A percentile compares a stretch with the other conserved stretches of the same genome.
phyloP scores from a whole-genome alignment of 2,888 invertebrate species.

The Aleiodes testaceus region DNA sequence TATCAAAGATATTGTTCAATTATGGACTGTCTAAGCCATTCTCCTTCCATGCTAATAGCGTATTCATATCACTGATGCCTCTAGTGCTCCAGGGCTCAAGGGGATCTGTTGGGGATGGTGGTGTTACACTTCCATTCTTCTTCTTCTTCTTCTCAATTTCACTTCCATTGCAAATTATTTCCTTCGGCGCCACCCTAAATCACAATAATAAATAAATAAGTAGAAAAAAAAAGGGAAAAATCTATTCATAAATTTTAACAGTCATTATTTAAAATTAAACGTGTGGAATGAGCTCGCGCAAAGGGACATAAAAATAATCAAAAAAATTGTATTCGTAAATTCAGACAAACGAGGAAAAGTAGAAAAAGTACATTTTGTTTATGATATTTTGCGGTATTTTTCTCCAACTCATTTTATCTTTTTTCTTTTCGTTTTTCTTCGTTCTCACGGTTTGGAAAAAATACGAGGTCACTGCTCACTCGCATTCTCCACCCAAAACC shows the following conservation, averaged over 20 bases:
- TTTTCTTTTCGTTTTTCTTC: constrained; percentile 60
- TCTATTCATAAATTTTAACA: too few relatives aligned
- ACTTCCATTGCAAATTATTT: constrained; percentile 41
- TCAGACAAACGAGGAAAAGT: constrained; percentile 40
- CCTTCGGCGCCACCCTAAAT: constrained; percentile 74
- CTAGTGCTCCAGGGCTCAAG: constrained; percentile 84
- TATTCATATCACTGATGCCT: constrained; percentile 81
- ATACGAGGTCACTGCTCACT: constrained; percentile 28
- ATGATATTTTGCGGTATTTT: constrained; percentile 34
- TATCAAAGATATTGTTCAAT: constrained; percentile 51
- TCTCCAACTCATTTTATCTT: constrained; percentile 43
- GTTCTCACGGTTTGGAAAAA: constrained; percentile 47
- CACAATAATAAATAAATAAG: constrained; percentile 43
- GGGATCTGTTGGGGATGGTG: constrained; percentile 77
- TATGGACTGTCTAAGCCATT: constrained; percentile 75
- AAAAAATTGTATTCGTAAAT: constrained; percentile 33
- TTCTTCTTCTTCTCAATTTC: constrained; percentile 37
- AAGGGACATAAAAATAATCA: constrained; percentile 21
- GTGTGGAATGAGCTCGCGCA: not conserved
- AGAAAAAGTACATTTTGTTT: constrained; percentile 41
- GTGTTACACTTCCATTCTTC: constrained; percentile 51
- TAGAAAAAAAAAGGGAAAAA: constrained; percentile 1
- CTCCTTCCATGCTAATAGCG: constrained; percentile 79
- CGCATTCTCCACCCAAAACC: constrained; percentile 40
- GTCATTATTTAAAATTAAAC: not conserved